Percentiles rank a stretch among this genome's conserved stretches.
Evolutionary conservation across 2,797 vertebrate genomes (phyloP).

Genomic region (Adelosebastes latens): DNA sequence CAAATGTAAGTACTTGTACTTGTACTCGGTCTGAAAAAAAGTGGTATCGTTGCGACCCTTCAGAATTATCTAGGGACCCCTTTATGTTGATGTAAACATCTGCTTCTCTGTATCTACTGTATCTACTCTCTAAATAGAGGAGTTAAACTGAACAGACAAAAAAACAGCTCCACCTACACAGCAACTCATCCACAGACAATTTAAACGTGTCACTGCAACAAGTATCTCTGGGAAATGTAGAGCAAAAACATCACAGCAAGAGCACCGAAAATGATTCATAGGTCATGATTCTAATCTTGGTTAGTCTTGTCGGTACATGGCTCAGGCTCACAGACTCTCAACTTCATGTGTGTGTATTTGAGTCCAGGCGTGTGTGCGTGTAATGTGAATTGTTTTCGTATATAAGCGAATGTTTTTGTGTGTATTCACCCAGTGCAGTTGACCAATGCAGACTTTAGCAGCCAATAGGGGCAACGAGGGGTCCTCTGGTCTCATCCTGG

Average conservation of each 20-base stretch:
- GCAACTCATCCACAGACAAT: not conserved
- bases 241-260: not conserved
- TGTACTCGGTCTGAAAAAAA: no score
- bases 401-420: slow-evolving; percentile 12
- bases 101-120: not conserved
- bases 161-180: slow-evolving; percentile 54
- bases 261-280: not conserved
- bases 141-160: not conserved
- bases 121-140: not conserved
- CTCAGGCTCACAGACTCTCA: not conserved
- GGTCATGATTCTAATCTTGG: not conserved
- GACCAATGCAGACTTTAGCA: slow-evolving; percentile 95
- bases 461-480: slow-evolving; percentile 92
- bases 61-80: not conserved
- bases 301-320: not conserved
- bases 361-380: not conserved
- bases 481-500: slow-evolving; percentile 90
- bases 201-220: slow-evolving; percentile 9
- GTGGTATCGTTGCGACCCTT: not conserved
- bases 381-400: not conserved
- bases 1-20: no score
- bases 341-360: not conserved
- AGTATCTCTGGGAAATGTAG: slow-evolving; percentile 5
- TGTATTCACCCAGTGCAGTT: slow-evolving; percentile 93
- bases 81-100: not conserved